phyloP scores from a whole-genome alignment of 2,888 invertebrate species.

The Noctua janthina region DNA sequence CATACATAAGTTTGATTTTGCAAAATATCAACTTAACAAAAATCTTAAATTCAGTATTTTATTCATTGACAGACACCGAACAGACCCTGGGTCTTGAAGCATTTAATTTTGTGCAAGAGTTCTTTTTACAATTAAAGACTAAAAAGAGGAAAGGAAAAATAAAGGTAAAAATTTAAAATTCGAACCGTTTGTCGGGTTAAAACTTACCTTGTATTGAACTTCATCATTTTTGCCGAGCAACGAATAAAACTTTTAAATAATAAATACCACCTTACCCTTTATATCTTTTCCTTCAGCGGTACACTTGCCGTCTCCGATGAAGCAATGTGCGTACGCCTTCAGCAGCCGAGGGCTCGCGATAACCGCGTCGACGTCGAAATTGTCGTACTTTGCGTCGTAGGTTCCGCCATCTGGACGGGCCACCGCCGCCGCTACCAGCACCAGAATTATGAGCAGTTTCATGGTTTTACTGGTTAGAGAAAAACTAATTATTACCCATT shows the following conservation, averaged over 20 bases:
- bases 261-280: constrained; percentile 40
- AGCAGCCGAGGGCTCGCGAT: constrained; percentile 23
- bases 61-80: too few relatives aligned
- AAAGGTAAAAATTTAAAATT: not conserved
- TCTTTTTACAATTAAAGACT: not conserved
- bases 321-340: constrained; percentile 43
- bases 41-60: too few relatives aligned
- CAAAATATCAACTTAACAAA: too few relatives aligned
- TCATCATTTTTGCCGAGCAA: not conserved
- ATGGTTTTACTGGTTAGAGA: constrained; percentile 28
- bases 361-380: constrained; percentile 38
- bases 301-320: constrained; percentile 49
- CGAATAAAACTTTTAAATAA: not conserved
- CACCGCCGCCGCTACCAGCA: constrained; percentile 37
- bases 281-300: constrained; percentile 54
- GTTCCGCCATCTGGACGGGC: constrained; percentile 38
- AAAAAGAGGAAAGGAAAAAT: not conserved
- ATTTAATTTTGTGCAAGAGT: not conserved
- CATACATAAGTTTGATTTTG: too few relatives aligned
- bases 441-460: constrained; percentile 55
- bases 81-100: too few relatives aligned
- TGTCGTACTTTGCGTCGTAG: constrained; percentile 53
- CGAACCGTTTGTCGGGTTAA: not conserved
- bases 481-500: not conserved
- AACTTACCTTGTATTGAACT: not conserved